Evolutionary conservation across 2,888 invertebrate species (phyloP).

Genomic region (Molorchus minor): DNA sequence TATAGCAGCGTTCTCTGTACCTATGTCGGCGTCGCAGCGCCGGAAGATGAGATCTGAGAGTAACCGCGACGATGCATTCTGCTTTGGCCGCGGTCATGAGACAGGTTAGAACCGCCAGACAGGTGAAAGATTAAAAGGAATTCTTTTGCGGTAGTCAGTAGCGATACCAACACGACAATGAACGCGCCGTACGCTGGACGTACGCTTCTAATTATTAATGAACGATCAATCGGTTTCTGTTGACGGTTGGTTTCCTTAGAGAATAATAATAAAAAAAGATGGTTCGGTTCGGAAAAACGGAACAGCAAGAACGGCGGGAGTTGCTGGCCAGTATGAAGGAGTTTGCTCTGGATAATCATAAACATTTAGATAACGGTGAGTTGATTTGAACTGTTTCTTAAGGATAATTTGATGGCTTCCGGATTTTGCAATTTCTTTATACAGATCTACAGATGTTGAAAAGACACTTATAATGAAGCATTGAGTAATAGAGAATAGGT

Average conservation of each 20-base stretch:
- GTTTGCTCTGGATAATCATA: constrained; percentile 43
- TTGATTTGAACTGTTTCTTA: constrained; percentile 8
- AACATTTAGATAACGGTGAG: constrained; percentile 53
- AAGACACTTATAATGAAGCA: too few relatives aligned
- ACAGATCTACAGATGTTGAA: too few relatives aligned
- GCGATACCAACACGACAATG: constrained; percentile 19
- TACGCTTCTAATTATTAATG: constrained; percentile 13
- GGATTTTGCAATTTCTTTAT: too few relatives aligned
- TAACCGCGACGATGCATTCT: constrained; percentile 1
- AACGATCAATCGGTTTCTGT: constrained; percentile 1
- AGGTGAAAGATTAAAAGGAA: constrained; percentile 24
- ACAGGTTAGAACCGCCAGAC: constrained; percentile 16
- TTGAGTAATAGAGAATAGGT: too few relatives aligned
- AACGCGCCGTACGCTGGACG: constrained; percentile 12
- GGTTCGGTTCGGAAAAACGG: constrained; percentile 50
- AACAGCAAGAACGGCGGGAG: constrained; percentile 51
- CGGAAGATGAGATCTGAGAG: constrained; percentile 16
- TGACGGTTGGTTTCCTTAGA: constrained; percentile 4
- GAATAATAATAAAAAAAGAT: too few relatives aligned
- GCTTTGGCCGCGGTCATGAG: constrained; percentile 18
- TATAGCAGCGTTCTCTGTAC: constrained; percentile 47
- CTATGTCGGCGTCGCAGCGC: constrained; percentile 30
- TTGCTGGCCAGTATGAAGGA: constrained; percentile 53
- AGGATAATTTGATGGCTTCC: too few relatives aligned
- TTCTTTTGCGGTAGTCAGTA: constrained; percentile 19